Evolutionary conservation across 2,113 vertebrate species (phyloP).

Genomic region (Phalacrocorax brasilianus): DNA sequence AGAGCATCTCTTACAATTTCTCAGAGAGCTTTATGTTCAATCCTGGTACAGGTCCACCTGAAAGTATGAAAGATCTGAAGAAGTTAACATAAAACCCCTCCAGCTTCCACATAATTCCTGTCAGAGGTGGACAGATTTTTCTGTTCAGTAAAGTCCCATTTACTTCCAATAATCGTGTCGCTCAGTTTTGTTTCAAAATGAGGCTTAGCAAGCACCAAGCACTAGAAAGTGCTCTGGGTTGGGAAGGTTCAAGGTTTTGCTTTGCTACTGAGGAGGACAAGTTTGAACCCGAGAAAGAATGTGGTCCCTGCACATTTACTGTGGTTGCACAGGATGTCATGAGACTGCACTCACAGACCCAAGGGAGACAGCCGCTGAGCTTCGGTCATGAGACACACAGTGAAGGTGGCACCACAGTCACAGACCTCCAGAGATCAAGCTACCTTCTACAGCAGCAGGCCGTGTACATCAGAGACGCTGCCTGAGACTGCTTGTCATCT

Average conservation of each 20-base stretch:
- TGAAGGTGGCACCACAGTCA: background rate
- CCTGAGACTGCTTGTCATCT: background rate
- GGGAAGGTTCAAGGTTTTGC: background rate
- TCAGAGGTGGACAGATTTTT: background rate
- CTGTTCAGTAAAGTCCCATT: background rate
- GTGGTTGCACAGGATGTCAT: background rate
- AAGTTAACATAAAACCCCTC: background rate
- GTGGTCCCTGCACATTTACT: background rate
- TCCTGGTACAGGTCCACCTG: background rate
- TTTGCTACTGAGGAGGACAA: background rate
- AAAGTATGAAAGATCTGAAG: background rate
- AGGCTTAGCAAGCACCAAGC: background rate
- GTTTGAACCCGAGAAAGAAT: background rate
- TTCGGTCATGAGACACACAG: fast-evolving
- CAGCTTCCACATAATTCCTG: background rate
- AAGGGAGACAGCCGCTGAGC: background rate
- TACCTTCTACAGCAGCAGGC: background rate
- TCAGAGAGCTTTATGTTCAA: background rate
- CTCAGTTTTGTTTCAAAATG: background rate
- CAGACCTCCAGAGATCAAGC: background rate
- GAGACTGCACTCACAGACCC: background rate
- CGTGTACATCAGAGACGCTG: fast-evolving
- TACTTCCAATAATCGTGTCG: background rate
- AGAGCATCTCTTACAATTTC: background rate
- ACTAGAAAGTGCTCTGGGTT: background rate